Percentiles rank a stretch among this genome's conserved stretches.
Evolutionary conservation across 1,140 invertebrate species (phyloP).

Genomic region (Streblospio benedicti): DNA sequence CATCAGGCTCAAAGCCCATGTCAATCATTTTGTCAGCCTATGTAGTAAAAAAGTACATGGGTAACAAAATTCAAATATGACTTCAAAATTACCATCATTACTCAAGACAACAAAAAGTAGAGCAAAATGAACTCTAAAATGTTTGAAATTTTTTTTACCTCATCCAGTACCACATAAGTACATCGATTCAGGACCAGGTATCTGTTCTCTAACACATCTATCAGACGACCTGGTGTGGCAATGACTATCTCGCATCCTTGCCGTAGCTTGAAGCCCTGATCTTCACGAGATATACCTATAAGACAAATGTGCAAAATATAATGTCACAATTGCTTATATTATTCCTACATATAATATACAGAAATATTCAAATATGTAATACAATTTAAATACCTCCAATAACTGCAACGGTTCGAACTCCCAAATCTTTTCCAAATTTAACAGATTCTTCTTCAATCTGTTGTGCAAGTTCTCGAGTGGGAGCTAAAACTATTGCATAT

Average conservation of each 20-base stretch:
- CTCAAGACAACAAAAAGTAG: too few species aligned
- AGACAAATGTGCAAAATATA: too few species aligned
- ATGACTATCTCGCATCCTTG: constrained; percentile 99
- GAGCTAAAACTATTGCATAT: constrained; percentile 97
- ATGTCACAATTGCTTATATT: too few species aligned
- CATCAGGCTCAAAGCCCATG: constrained; percentile 98
- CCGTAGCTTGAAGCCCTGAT: constrained; percentile 92
- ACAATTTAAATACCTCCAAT: too few species aligned
- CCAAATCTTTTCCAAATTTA: constrained; percentile 90
- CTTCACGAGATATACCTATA: constrained; percentile 92
- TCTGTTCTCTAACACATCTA: constrained; percentile 96
- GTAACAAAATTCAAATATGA: neutral
- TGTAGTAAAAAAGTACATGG: neutral
- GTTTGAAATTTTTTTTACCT: too few species aligned
- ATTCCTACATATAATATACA: too few species aligned
- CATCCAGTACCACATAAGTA: constrained; percentile 60
- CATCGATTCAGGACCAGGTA: constrained; percentile 95
- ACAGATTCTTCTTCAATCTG: constrained; percentile 99
- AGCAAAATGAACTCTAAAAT: too few species aligned
- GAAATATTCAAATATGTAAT: too few species aligned
- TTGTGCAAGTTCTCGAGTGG: constrained; percentile 96
- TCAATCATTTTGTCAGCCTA: constrained; percentile 96
- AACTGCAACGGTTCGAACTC: constrained; percentile 92
- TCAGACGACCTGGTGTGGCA: constrained; percentile 96
- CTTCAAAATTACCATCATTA: neutral